A percentile compares a stretch with the other conserved stretches of the same genome.
Evolutionary conservation across 2,797 vertebrate genomes (phyloP).

Genomic region (Lemur catta): DNA sequence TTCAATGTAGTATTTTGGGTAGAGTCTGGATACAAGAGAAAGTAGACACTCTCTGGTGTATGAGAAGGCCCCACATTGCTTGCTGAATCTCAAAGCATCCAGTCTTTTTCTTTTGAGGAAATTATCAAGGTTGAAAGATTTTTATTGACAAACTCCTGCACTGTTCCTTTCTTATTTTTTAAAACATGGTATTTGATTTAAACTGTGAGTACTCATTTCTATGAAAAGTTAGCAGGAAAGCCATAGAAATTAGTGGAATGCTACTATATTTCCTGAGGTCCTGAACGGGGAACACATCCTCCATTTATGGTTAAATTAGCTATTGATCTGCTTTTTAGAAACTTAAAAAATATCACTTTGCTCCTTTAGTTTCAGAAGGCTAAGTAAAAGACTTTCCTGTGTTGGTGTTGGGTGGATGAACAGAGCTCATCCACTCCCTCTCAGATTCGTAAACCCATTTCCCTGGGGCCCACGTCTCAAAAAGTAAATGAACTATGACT

Average conservation of each 20-base stretch:
- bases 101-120: not conserved
- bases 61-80: not conserved
- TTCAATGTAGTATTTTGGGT: not conserved
- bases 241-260: not conserved
- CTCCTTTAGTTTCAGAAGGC: not conserved
- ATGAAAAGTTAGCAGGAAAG: not conserved
- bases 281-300: not conserved
- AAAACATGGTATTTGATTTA: not conserved
- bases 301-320: not conserved
- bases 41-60: not conserved
- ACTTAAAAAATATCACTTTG: not conserved
- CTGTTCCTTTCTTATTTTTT: not conserved
- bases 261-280: not conserved
- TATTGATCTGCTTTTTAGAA: not conserved
- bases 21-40: not conserved
- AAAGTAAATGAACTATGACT: slow-evolving; percentile 61
- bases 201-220: not conserved
- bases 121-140: not conserved
- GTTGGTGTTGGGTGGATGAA: not conserved
- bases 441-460: not conserved
- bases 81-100: not conserved
- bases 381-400: not conserved
- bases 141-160: not conserved
- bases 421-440: not conserved
- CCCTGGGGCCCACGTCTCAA: not conserved